Base-by-base conservation (phyloP, 1,140 invertebrate species). In the Drosophila setifemur region DNA sequence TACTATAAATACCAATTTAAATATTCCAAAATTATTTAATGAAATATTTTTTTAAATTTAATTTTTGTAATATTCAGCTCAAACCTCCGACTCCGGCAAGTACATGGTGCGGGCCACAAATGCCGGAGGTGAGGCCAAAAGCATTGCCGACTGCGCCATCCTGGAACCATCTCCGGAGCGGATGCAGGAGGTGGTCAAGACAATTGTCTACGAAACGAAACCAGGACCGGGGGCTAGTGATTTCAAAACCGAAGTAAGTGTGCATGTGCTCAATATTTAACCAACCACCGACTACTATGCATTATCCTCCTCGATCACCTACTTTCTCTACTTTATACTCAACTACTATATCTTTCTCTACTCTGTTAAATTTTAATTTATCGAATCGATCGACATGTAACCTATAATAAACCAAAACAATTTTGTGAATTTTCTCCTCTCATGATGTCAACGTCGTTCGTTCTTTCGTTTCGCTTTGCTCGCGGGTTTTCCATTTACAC, bases 101-200 rank as follows among this genome's bases (percentile, higher is more conserved):
- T 96, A 95, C 73, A 95, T 94, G 92, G 94, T 95, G 8, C 91
- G 92, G 47, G 95, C 95, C 3, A 92, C 92, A 0, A 96, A 96
- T 90, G 91, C 93, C 28, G 95, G 94, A 9, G 95, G 95, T 3
- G 94, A 96, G 90, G 94, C 95, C 18, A 93, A 94, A 83, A 95
- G 95, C 86, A 94, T 94, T 57, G 95, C 95, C 4, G 95, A 96
- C 89, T 93, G 96, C 66, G 93, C 94, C 44, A 94, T 96, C 4
- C 92, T 95, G 50, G 94, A 95, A 69, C 93, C 94, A 28, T 93
- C 92, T n/a, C 93, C 94, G 0, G 93, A 94, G 60, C 92, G 93
- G 4, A 93, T 94, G 92, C 91, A 93, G 12, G 93, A 94, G 79
- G 92, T 93, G n/a, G 93, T 94, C 19, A 94, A 93, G 88, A 94